Conservation (phyloP, 2,113 vertebrate species). For the Odobenus rosmarus region DNA sequence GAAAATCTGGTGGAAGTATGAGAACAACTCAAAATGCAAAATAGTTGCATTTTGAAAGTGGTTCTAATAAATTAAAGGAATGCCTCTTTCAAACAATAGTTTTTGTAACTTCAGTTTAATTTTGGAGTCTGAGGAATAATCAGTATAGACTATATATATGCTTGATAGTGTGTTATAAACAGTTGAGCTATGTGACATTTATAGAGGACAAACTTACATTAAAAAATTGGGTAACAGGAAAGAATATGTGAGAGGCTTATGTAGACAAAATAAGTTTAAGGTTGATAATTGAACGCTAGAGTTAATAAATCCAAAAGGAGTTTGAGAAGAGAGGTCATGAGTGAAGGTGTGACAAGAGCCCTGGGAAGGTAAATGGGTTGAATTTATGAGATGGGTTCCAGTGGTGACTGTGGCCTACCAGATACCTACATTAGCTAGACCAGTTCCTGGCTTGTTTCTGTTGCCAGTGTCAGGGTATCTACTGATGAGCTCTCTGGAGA, state of each 20-base stretch:
- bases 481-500: constrained; percentile 69
- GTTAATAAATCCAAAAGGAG: neutral
- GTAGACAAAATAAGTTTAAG: neutral
- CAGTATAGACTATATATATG: neutral
- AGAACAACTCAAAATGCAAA: constrained; percentile 19
- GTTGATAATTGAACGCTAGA: neutral
- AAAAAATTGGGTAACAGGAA: neutral
- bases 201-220: neutral
- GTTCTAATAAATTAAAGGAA: constrained; percentile 38
- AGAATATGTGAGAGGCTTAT: neutral
- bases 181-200: neutral
- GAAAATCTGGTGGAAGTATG: neutral
- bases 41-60: neutral
- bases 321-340: neutral
- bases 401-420: neutral
- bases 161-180: neutral
- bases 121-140: constrained; percentile 14
- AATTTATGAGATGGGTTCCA: neutral
- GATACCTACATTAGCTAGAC: neutral
- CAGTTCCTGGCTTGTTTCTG: constrained; percentile 48
- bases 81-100: neutral
- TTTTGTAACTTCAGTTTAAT: neutral
- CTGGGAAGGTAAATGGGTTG: neutral
- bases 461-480: constrained; percentile 52
- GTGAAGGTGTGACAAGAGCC: neutral